Percentiles rank a stretch among this genome's conserved stretches.
Conservation (phyloP, 2,888 invertebrate species). For the Mantis religiosa region DNA sequence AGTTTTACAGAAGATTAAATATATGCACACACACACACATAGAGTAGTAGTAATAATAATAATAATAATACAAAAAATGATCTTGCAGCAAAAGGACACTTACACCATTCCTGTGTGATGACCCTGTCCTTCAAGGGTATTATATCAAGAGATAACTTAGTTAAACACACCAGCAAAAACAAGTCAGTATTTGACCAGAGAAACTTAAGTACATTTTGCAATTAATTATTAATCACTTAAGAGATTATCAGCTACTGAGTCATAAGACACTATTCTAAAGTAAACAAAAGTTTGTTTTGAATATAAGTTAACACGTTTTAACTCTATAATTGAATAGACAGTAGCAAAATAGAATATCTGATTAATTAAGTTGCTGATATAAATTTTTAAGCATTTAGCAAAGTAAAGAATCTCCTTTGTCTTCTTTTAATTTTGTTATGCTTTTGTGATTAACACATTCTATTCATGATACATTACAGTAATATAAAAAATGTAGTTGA, state of each 20-base stretch:
- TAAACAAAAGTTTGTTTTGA: not conserved
- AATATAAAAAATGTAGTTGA: not conserved
- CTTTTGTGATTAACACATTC: not conserved
- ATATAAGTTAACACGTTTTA: not conserved
- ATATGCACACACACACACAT: not conserved
- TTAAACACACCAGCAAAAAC: not conserved
- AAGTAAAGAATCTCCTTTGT: not conserved
- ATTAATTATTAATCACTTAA: not conserved
- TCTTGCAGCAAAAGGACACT: not conserved
- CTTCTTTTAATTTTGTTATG: not conserved
- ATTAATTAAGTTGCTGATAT: not conserved
- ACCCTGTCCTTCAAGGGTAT: constrained; percentile 22
- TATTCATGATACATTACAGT: not conserved
- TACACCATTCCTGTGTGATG: constrained; percentile 12
- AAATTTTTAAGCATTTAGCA: not conserved
- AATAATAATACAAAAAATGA: not conserved
- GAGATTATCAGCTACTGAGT: not conserved
- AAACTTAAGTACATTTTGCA: constrained; percentile 8
- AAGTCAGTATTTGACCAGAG: not conserved
- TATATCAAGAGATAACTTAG: not conserved
- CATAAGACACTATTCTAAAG: not conserved
- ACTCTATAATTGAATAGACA: not conserved
- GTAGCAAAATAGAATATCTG: not conserved
- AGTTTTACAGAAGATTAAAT: not conserved
- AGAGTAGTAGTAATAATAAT: not conserved